Evolutionary conservation across 2,888 invertebrate genomes (phyloP).

Genomic region (Allolobophora icterica): DNA sequence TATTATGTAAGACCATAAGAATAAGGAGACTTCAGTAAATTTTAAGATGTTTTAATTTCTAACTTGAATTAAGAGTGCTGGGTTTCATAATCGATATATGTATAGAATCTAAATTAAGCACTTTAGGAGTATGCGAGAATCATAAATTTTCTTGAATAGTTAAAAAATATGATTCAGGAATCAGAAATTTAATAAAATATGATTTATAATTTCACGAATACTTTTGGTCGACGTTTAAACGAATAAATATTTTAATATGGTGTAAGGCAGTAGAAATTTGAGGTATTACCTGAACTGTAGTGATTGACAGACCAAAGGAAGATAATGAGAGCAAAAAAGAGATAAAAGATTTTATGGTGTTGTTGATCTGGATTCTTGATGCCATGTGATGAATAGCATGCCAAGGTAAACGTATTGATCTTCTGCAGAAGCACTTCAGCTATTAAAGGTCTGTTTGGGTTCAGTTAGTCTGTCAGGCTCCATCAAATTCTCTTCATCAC

Average conservation of each 20-base stretch:
- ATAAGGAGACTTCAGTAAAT: background rate
- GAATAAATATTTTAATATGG: background rate
- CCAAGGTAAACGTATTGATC: conserved; percentile 2
- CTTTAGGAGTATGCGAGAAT: background rate
- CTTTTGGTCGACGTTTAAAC: background rate
- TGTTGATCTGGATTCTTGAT: background rate
- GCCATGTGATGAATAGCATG: background rate
- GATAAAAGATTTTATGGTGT: background rate
- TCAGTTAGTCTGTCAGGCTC: background rate
- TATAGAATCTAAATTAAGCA: background rate
- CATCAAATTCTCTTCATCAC: background rate
- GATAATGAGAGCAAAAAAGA: background rate
- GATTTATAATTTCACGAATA: background rate
- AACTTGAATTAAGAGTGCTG: background rate
- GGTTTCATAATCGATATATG: background rate
- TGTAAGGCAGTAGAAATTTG: background rate
- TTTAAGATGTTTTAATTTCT: background rate
- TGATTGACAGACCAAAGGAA: background rate
- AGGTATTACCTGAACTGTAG: background rate
- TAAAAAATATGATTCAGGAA: background rate
- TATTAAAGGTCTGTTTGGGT: background rate
- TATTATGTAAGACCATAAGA: background rate
- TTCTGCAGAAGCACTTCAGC: background rate
- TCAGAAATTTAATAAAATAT: background rate
- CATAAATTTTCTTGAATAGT: background rate